Percentiles rank a stretch among this genome's conserved stretches.
Conservation (phyloP, 2,797 vertebrate species). For the Galago senegalensis region DNA sequence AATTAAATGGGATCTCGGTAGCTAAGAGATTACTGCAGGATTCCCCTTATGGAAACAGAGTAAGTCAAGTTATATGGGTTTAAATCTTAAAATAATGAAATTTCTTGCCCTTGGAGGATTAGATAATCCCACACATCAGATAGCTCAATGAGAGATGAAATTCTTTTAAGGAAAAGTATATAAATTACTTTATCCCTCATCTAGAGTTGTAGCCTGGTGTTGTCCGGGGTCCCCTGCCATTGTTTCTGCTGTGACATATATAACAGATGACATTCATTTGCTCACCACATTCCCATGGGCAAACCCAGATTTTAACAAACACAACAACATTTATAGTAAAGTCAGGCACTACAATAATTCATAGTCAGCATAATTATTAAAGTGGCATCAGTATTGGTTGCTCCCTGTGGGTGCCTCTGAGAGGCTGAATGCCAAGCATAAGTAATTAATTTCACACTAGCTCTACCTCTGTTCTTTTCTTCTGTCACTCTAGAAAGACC, state of each 20-base stretch:
- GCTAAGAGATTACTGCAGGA: conserved; percentile 34
- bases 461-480: background rate
- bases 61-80: conserved; percentile 65
- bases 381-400: conserved; percentile 51
- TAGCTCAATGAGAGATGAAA: conserved; percentile 49
- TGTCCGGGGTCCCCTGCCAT: background rate
- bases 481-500: background rate
- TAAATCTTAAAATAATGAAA: conserved; percentile 80
- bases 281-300: conserved; percentile 45
- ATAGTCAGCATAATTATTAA: conserved; percentile 70
- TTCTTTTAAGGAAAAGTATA: conserved; percentile 61
- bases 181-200: conserved; percentile 7
- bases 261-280: conserved; percentile 71
- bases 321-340: conserved; percentile 64
- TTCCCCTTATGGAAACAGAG: conserved; percentile 43
- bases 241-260: conserved; percentile 22
- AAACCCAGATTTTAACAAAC: conserved; percentile 60
- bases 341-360: conserved; percentile 61
- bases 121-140: conserved; percentile 43
- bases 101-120: conserved; percentile 50
- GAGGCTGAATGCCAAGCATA: conserved; percentile 53
- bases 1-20: conserved; percentile 71
- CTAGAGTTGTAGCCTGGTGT: background rate
- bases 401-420: conserved; percentile 52
- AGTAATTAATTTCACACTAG: conserved; percentile 76